Base-by-base conservation (phyloP, 1,140 invertebrate species). In the Diabrotica undecimpunctata region DNA sequence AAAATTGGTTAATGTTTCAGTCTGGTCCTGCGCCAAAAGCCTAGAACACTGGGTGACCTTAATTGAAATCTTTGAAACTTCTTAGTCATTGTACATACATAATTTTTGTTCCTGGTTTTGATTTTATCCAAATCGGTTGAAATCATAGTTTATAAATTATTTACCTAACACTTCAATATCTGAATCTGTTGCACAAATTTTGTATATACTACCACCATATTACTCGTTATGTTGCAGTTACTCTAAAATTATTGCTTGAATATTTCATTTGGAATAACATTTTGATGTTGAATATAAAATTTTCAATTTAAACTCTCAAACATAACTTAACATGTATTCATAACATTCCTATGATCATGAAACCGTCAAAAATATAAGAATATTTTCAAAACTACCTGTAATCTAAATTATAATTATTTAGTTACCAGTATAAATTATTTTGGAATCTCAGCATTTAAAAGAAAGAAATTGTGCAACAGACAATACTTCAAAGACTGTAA, bases 81-180 rank as follows among this genome's bases (percentile, higher is more conserved):
- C 11, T 54, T 62, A 62, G 61, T 62, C 61, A 62, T 62, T 62
- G 61, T 62, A 62, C 36, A 62, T 62, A 62, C 61, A 62, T 13
- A 39, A 53, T 61, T 61, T 14, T 54, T 55, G 61, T 62, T 62
- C 61, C 61, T 62, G 36, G 10, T 41, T n/a, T 5, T 25, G 57
- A 9, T 36, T 35, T 55, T 13, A 52, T 8, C 35, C 54, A 55
- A 10, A 7, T 35, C 54, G 10, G 13, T 10, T 55, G 13, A 25
- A 25, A 8, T 55, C 11, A 59, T 59, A 59, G 37, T 41, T 41
- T 50, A 9, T 59, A 41, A 13, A 46, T 50, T 46, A 41, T 50
- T 25, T 11, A 55, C 14, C 37, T 7, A 36, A 57, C 41, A n/a
- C 25, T 61, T 10, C n/a, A 46, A 38, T 13, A n/a, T 14, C 52